Base-by-base conservation (phyloP, 2,888 invertebrate species). In the Drosophila nigricruria region DNA sequence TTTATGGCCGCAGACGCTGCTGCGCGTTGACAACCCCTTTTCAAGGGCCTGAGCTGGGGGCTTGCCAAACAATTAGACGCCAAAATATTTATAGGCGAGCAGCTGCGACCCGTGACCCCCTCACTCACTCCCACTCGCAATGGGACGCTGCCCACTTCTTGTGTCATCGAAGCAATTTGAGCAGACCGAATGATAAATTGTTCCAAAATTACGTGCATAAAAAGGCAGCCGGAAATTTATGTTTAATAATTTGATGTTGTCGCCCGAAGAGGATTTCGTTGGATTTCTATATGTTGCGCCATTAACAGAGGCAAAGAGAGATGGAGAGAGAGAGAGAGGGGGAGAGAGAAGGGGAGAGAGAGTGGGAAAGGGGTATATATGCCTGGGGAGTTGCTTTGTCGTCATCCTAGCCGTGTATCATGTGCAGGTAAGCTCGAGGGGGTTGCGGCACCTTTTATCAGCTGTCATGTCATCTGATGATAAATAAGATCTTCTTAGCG, bases 151-250 rank as follows among this genome's bases (percentile, higher is more conserved):
- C 75, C 75, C 75, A 76, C 68, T 67, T 74, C 30, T 73, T 73
- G 80, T 84, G 89, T 88, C 89, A 86, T 89, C 89, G 84, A 82
- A 86, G 83, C 83, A 82, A 82, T 80, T 85, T 75, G 70, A 77
- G 81, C 65, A 70, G 42, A 56, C 67, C 69, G 70, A 84, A 85
- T 85, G 85, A 85, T 85, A 89, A 87, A 85, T 85, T 77, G 87
- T 79, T 87, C 68, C 77, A 87, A 85, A 85, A 85, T 85, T 85
- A 85, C 85, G 85, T 89, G 85, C 84, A 89, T 79, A 85, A 88
- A 82, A 77, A 82, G 77, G 78, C 70, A 73, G 73, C 71, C 79
- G 84, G 87, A 89, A 87, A 85, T 85, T 85, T 89, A 85, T 85
- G 87, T 81, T 81, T 81, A 70, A 85, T 87, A 83, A 89, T 85